Evolutionary conservation across 2,797 vertebrate species (phyloP).

Genomic region (Amblyraja radiata): DNA sequence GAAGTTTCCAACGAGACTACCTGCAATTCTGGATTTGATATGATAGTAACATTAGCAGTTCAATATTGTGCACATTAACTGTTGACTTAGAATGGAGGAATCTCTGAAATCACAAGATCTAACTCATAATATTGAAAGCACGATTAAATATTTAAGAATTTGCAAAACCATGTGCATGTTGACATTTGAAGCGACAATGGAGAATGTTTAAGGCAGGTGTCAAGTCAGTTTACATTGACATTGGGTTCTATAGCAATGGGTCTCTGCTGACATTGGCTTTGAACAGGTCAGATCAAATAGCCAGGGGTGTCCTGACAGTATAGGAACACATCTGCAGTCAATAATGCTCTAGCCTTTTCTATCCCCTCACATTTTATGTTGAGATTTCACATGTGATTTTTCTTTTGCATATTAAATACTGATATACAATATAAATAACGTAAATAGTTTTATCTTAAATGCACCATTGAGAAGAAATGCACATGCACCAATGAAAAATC

Average conservation of each 20-base stretch:
- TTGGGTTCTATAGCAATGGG: neutral
- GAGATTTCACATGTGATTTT: neutral
- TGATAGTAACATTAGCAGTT: neutral
- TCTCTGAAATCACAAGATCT: neutral
- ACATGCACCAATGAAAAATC: neutral
- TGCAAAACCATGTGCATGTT: neutral
- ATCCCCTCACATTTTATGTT: neutral
- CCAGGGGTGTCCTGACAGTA: neutral
- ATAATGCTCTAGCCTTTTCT: neutral
- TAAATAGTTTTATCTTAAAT: neutral
- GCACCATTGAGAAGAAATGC: neutral
- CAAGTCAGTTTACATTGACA: neutral
- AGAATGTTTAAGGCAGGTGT: neutral
- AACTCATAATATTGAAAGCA: neutral
- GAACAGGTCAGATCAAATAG: neutral
- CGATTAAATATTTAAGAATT: neutral
- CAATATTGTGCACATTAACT: neutral
- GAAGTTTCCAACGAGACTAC: neutral
- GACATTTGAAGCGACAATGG: neutral
- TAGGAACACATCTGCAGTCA: neutral
- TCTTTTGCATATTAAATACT: neutral
- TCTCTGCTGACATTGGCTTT: neutral
- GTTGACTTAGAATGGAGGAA: neutral
- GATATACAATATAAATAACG: neutral
- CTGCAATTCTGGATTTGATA: neutral